phyloP scores from a whole-genome alignment of 2,113 vertebrate genomes.

The Pterocles burchelli region DNA sequence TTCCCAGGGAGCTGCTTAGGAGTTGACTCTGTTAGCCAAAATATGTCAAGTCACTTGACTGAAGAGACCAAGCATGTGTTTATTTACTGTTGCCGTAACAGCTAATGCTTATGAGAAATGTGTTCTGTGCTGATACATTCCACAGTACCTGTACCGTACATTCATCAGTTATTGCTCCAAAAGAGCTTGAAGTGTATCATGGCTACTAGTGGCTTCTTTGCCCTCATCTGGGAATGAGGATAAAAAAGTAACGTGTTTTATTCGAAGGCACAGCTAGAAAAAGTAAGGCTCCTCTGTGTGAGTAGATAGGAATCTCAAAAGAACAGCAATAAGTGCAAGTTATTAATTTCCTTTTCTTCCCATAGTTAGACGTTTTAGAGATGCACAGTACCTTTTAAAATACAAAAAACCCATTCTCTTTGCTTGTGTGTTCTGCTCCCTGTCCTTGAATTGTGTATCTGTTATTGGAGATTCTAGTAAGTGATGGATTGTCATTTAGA shows the following conservation, averaged over 20 bases:
- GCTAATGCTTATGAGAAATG: not conserved
- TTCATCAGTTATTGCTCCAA: not conserved
- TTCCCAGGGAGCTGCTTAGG: not conserved
- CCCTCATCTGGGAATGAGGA: not conserved
- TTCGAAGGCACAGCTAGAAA: not conserved
- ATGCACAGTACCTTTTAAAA: not conserved
- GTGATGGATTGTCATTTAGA: not conserved
- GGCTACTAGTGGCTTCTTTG: not conserved
- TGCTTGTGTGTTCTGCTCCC: not conserved
- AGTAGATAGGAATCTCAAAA: not conserved
- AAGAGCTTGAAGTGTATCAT: not conserved
- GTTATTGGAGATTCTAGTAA: not conserved
- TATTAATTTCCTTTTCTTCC: not conserved
- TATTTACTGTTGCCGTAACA: not conserved
- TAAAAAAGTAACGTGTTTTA: not conserved
- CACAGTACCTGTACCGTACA: not conserved
- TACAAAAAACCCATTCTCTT: not conserved
- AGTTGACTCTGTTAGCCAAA: not conserved
- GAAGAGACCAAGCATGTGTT: not conserved
- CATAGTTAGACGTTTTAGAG: not conserved
- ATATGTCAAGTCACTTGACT: not conserved
- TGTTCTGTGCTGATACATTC: not conserved
- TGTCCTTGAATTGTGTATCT: not conserved
- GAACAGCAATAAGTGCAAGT: not conserved
- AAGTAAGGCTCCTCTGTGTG: not conserved